Base-by-base conservation (phyloP, 2,113 vertebrate genomes). In the Acanthisitta chloris region DNA sequence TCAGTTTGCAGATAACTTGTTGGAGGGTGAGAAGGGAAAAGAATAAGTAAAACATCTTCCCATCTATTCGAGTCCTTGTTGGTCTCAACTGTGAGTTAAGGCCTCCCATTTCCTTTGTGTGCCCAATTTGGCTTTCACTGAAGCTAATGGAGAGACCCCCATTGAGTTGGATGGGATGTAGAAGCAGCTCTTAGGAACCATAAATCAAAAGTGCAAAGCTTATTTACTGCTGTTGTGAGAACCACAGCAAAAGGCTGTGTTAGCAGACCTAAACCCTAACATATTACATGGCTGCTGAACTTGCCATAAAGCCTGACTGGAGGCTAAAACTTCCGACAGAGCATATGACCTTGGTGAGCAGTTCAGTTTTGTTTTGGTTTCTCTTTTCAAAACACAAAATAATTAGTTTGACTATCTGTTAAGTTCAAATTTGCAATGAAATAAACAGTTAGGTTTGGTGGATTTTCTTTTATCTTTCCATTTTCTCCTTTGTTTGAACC, bases 221-320 rank as follows among this genome's bases (percentile, higher is more conserved):
- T 51, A 94, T 90, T 88, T 95, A 90, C 38, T 76, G 78, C 62
- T 18, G 38, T 61, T 89, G 61, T 65, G 66, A 96, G 66, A 2
- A 17, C 42, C 46, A 57, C 23, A 72, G 55, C 79, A 91, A 86
- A 82, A 88, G 70, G 42, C 87, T 85, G 61, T 79, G 73, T 89
- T 84, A 94, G 62, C 70, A 88, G 70, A 66, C 26, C 52, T 95
- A 81, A 92, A 96, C 49, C 25, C 42, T 92, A 84, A 72, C 36
- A 49, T 76, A 86, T 91, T 82, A 38, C 33, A 65, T 36, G 33
- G 40, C 12, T 92, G 77, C 82, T 80, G 90, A 77, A 91, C 73
- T 95, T 93, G 23, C 51, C 26, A 31, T 70, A 70, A 88, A 83
- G 46, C 36, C 90, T 95, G 54, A n/a, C 36, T 54, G 46, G 42